These are phyloP conservation scores for Mythimna loreyi DNA, from an alignment of 2,888 invertebrate genomes.

Conservation along the genomic window DNA sequence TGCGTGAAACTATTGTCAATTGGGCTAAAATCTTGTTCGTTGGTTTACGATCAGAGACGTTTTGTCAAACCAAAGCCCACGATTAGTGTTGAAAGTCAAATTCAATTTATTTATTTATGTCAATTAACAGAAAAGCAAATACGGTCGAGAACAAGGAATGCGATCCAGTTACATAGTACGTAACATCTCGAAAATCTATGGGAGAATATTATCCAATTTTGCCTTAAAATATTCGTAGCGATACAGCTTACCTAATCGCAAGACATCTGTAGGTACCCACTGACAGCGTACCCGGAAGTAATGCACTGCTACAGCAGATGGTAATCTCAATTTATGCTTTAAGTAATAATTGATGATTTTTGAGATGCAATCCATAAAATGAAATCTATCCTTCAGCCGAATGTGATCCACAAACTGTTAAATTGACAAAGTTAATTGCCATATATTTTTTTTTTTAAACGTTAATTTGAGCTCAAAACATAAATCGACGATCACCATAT, in stretches of 20 bases:
- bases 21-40: too few relatives aligned
- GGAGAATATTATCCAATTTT: neutral
- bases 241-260: neutral
- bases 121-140: neutral
- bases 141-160: neutral
- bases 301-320: neutral
- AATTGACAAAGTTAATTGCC: neutral
- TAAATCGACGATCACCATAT: too few relatives aligned
- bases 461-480: too few relatives aligned
- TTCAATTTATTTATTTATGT: neutral
- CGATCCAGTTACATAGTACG: too few relatives aligned
- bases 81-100: neutral
- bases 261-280: neutral
- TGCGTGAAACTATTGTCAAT: too few relatives aligned
- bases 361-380: neutral
- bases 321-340: neutral
- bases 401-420: neutral
- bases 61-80: neutral
- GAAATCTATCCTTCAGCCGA: neutral
- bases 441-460: too few relatives aligned
- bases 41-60: neutral
- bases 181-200: neutral
- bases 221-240: neutral
- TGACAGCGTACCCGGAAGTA: neutral
- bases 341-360: neutral